Percentiles rank a stretch among this genome's conserved stretches.
phyloP scores from a whole-genome alignment of 2,797 vertebrate species.

The Diplodus sargus region DNA sequence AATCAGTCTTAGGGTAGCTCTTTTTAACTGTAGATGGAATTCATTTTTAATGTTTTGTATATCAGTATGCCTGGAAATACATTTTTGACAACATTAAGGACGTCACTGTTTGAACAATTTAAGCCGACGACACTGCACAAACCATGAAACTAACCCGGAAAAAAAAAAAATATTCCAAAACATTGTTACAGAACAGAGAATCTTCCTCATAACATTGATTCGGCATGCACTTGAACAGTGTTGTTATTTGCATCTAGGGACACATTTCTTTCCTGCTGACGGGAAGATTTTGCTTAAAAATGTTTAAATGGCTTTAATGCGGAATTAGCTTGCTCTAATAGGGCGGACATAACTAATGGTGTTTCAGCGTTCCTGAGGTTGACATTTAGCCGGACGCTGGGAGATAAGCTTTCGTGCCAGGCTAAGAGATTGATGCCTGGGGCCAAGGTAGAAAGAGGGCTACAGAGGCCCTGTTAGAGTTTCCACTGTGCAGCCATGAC shows the following conservation, averaged over 20 bases:
- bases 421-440: constrained; percentile 54
- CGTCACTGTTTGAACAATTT: neutral
- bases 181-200: constrained; percentile 23
- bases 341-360: constrained; percentile 74
- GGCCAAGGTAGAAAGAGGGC: constrained; percentile 38
- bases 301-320: constrained; percentile 56
- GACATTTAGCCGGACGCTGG: constrained; percentile 73
- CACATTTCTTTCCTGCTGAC: constrained; percentile 50
- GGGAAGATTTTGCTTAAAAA: constrained; percentile 56
- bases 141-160: neutral
- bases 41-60: neutral
- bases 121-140: neutral
- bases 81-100: neutral
- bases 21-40: neutral
- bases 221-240: constrained; percentile 50
- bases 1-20: neutral
- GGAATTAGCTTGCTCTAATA: constrained; percentile 75
- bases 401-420: constrained; percentile 72
- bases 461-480: constrained; percentile 29
- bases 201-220: constrained; percentile 30
- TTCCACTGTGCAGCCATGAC: constrained; percentile 37
- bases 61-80: neutral
- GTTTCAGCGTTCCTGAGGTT: constrained; percentile 63
- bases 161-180: constrained; percentile 4
- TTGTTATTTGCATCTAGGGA: constrained; percentile 62